Conservation (phyloP, 1,140 invertebrate species). For the Plodia interpunctella region DNA sequence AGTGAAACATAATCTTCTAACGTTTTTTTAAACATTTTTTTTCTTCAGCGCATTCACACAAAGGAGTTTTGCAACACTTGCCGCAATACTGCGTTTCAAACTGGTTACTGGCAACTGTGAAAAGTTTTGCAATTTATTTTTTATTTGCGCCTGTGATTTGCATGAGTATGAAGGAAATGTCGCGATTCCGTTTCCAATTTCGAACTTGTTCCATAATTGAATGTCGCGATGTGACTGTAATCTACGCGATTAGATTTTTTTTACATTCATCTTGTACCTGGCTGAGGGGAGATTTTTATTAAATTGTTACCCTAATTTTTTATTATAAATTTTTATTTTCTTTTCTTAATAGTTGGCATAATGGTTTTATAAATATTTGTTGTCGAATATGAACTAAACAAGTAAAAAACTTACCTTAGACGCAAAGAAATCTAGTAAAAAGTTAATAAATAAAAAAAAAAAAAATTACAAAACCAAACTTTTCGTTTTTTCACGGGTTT, state of each 20-base stretch:
- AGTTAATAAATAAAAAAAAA: no score
- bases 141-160: conserved; percentile 35
- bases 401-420: no score
- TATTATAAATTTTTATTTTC: neutral
- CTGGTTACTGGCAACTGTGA: conserved; percentile 20
- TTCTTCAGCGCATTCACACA: conserved; percentile 12
- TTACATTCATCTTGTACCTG: neutral
- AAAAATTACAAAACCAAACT: no score
- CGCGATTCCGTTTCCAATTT: conserved; percentile 37
- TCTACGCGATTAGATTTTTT: conserved; percentile 25
- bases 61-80: conserved; percentile 5
- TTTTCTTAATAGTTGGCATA: neutral
- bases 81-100: conserved; percentile 7
- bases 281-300: conserved; percentile 8
- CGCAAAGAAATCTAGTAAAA: no score
- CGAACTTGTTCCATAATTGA: conserved; percentile 33
- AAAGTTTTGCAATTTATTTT: conserved; percentile 42
- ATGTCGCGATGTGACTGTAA: conserved; percentile 21
- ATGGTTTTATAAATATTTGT: no score
- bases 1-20: neutral
- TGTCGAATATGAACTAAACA: no score
- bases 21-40: neutral
- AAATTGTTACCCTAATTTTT: conserved; percentile 7
- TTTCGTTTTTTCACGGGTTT: no score
- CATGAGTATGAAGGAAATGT: conserved; percentile 28